phyloP scores from a whole-genome alignment of 1,140 invertebrate genomes.

The Panulirus ornatus region DNA sequence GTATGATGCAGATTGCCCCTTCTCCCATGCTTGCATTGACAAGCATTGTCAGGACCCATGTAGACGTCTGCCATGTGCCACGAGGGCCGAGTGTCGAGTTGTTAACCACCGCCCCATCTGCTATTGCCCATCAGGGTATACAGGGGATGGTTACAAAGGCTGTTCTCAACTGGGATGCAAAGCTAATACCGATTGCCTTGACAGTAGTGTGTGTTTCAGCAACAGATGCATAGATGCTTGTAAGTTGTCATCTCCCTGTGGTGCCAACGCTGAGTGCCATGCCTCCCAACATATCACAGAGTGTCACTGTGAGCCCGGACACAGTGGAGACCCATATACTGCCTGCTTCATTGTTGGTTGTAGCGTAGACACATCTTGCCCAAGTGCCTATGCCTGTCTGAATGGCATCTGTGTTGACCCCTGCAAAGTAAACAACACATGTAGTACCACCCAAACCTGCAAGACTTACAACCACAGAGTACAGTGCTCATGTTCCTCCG shows the following conservation, averaged over 20 bases:
- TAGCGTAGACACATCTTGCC: slow-evolving; percentile 84
- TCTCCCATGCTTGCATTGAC: slow-evolving; percentile 90
- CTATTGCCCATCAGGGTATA: slow-evolving; percentile 88
- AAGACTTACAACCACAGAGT: slow-evolving; percentile 78
- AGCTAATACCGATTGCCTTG: slow-evolving; percentile 88
- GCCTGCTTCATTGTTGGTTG: slow-evolving; percentile 88
- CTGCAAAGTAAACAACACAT: slow-evolving; percentile 86
- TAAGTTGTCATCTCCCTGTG: slow-evolving; percentile 80
- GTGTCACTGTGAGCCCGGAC: slow-evolving; percentile 90
- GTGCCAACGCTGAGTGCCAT: slow-evolving; percentile 77
- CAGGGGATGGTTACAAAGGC: slow-evolving; percentile 85
- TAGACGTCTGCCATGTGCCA: slow-evolving; percentile 87
- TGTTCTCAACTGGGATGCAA: slow-evolving; percentile 85
- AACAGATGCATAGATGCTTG: slow-evolving; percentile 86
- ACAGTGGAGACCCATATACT: slow-evolving; percentile 89
- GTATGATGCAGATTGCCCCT: slow-evolving; percentile 89
- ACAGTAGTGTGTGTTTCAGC: slow-evolving; percentile 87
- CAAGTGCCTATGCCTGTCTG: slow-evolving; percentile 85
- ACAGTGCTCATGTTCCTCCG: slow-evolving; percentile 77
- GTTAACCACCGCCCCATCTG: slow-evolving; percentile 82
- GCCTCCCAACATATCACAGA: slow-evolving; percentile 84
- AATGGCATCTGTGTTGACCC: slow-evolving; percentile 87
- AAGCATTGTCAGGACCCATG: slow-evolving; percentile 90
- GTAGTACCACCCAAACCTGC: slow-evolving; percentile 88
- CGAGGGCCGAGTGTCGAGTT: slow-evolving; percentile 87